Conservation (phyloP, 2,888 invertebrate genomes). For the Priocnemis perturbator region DNA sequence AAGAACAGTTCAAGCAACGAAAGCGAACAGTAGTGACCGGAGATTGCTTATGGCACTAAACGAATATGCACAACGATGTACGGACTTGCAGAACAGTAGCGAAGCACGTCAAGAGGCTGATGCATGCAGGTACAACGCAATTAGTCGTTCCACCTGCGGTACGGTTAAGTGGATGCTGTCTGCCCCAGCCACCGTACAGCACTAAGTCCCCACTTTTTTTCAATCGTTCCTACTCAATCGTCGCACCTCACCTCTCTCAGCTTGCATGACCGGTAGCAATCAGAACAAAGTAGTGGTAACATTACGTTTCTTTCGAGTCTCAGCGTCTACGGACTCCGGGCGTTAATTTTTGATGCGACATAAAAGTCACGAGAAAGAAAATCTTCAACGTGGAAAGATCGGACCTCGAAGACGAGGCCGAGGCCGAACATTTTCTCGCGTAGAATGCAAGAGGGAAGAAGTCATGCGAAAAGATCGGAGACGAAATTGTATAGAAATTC, state of each 20-base stretch:
- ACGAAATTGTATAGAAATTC: no score
- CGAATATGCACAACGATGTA: background rate
- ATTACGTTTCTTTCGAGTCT: slow-evolving; percentile 16
- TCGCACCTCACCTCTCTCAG: slow-evolving; percentile 5
- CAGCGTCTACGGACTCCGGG: no score
- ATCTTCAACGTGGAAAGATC: no score
- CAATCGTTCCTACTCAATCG: slow-evolving; percentile 16
- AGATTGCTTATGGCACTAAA: no score
- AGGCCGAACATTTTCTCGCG: no score
- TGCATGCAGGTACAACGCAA: slow-evolving; percentile 67
- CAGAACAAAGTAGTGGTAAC: slow-evolving; percentile 13
- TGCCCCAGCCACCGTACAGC: slow-evolving; percentile 31
- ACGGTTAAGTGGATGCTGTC: slow-evolving; percentile 51
- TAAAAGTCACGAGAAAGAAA: no score
- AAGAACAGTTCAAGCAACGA: background rate
- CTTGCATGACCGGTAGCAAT: background rate
- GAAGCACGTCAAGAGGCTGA: slow-evolving; percentile 6
- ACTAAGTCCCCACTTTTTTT: slow-evolving; percentile 38
- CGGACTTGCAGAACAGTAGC: background rate
- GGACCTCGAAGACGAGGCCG: no score
- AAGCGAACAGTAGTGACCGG: background rate
- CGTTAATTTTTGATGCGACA: no score
- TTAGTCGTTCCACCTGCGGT: slow-evolving; percentile 64
- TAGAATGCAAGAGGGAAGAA: no score
- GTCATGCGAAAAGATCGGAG: no score